Percentiles rank a stretch among this genome's conserved stretches.
Conservation (phyloP, 2,113 vertebrate genomes). For the Cyanoderma ruficeps region DNA sequence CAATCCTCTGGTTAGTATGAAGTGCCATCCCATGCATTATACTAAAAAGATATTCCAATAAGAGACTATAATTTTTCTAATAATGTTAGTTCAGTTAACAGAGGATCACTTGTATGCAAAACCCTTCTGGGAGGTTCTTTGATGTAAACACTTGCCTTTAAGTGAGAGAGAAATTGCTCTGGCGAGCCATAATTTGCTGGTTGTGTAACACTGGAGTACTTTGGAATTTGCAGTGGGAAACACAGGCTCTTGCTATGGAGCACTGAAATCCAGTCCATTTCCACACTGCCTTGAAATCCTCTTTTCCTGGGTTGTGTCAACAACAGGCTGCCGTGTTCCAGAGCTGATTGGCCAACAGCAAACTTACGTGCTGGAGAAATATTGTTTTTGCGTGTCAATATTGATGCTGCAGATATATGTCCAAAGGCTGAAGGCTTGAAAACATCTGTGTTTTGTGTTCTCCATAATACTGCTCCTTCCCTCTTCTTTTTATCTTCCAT, state of each 20-base stretch:
- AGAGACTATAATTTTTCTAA: background rate
- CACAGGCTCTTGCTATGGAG: background rate
- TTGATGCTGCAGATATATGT: background rate
- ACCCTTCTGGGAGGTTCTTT: constrained; percentile 17
- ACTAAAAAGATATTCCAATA: background rate
- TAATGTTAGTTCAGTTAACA: background rate
- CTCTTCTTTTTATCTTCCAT: background rate
- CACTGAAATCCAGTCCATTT: background rate
- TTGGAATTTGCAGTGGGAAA: background rate
- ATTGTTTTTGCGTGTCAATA: background rate
- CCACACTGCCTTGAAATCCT: background rate
- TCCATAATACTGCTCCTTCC: background rate
- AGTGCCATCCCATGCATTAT: background rate
- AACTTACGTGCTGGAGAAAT: background rate
- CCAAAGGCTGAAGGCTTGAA: background rate
- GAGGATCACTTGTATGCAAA: background rate
- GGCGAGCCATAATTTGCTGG: background rate
- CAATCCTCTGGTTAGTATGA: background rate
- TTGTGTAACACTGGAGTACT: background rate
- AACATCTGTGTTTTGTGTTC: background rate
- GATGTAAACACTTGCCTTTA: constrained; percentile 21
- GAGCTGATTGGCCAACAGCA: background rate
- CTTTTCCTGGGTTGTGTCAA: background rate
- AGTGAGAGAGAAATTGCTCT: background rate
- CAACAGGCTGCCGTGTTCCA: background rate